Evolutionary conservation across 2,888 invertebrate species (phyloP).

Genomic region (Malthinus flaveolus): DNA sequence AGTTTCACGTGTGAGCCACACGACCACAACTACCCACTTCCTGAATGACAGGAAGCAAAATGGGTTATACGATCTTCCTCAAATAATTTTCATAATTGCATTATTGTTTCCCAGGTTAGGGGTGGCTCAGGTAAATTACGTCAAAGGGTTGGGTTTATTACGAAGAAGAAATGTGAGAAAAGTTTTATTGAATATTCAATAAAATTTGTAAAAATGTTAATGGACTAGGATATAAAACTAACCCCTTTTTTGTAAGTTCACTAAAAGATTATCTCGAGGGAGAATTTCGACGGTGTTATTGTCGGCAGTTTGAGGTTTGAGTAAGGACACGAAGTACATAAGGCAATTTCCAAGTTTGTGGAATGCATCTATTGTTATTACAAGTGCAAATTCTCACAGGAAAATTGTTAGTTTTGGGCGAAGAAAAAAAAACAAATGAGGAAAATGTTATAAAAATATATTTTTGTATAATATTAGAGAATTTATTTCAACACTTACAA

Average conservation of each 20-base stretch:
- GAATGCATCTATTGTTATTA: slow-evolving; percentile 4
- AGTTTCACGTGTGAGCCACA: slow-evolving; percentile 45
- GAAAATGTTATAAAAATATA: slow-evolving; percentile 28
- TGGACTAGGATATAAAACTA: slow-evolving; percentile 1
- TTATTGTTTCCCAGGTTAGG: slow-evolving; percentile 42
- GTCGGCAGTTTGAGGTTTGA: too few species aligned
- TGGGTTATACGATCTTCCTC: slow-evolving; percentile 47
- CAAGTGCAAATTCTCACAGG: slow-evolving; percentile 20
- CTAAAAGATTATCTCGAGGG: too few species aligned
- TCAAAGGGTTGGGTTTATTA: slow-evolving; percentile 25
- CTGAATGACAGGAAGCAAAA: slow-evolving; percentile 44
- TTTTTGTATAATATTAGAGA: slow-evolving; percentile 8
- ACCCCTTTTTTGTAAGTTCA: background rate
- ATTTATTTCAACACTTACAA: background rate
- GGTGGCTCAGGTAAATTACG: slow-evolving; percentile 29
- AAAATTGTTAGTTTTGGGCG: slow-evolving; percentile 13
- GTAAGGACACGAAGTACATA: background rate
- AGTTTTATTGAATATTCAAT: slow-evolving; percentile 10
- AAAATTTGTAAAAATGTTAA: slow-evolving; percentile 11
- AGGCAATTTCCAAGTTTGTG: slow-evolving; percentile 1
- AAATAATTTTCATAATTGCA: slow-evolving; percentile 49
- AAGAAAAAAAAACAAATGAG: slow-evolving; percentile 17
- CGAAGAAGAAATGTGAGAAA: slow-evolving; percentile 21
- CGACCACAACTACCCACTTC: slow-evolving; percentile 48
- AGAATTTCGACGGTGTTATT: too few species aligned